Evolutionary conservation across 2,888 invertebrate species (phyloP), one percentile per base, ranked within the genome.

Genomic region (Cremastinae sp.): DNA sequence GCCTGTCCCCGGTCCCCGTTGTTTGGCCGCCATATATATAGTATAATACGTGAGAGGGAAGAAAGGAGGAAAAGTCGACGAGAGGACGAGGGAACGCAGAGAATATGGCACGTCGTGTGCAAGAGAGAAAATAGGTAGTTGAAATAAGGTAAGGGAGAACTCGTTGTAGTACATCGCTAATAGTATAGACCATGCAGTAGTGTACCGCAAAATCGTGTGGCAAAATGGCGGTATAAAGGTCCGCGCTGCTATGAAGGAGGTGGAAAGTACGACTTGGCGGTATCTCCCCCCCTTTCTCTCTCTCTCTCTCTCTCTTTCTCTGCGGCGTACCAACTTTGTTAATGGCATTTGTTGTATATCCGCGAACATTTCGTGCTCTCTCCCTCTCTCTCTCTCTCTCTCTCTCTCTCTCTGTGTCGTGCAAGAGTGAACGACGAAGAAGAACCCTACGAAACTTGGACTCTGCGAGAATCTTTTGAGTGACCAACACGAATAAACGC

Each of bases 261-360:
- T 9, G 47, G 58, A 12, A 10, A 28, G 10, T 10, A 14, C 64
- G 3, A 14, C 34, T 34, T 20, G 59, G 41, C 41, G 20, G 38
- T 58, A 22, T 45, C 64, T 62, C 62, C 41, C 8, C 53, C 43
- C 69, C 47, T 69, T 53, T 69, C 58, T 28, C 2, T 28, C 28
- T 28, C 28, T 5, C 28, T 28, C 28, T 2, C 28, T 28, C 28
- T 9, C 45, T 49, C 69, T 54, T 73, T 53, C 65, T 47, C 38
- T 45, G 49, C 56, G 69, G 71, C 43, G 68, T 64, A 56, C 65
- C 78, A 81, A 82, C 78, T 83, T 83, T 79, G 76, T 77, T 84
- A 82, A 84, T 84, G 78, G 79, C 80, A 82, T 84, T 84, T 81
- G 82, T 83, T 82, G 79, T 82, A n/a, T n/a, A 78, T 79, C 69